Evolutionary conservation across 2,888 invertebrate genomes (phyloP).

Genomic region (Pyrrhosoma nymphula): DNA sequence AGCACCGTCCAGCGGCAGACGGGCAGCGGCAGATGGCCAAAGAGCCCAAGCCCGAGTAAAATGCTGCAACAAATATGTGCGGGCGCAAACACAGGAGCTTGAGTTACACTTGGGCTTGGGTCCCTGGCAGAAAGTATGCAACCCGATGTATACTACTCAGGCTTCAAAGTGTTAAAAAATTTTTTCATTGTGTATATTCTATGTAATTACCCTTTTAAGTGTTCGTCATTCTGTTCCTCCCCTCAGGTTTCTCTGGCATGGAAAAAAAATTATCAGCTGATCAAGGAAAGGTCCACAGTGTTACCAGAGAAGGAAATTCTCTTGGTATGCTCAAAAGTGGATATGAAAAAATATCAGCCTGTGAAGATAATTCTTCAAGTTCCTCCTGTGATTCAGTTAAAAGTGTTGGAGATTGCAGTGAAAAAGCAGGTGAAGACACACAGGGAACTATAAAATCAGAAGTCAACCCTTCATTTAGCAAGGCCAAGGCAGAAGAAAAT

Average conservation of each 20-base stretch:
- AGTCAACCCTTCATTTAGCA: background rate
- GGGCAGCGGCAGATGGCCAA: too few species aligned
- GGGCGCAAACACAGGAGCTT: too few species aligned
- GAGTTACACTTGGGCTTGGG: too few species aligned
- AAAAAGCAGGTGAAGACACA: background rate
- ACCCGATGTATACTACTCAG: too few species aligned
- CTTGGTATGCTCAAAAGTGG: background rate
- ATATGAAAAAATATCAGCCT: background rate
- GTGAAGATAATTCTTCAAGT: constrained; percentile 15
- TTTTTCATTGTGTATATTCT: background rate
- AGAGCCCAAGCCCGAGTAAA: too few species aligned
- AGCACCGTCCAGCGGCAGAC: too few species aligned
- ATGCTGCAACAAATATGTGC: too few species aligned
- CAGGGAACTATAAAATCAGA: background rate
- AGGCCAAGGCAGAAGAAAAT: background rate
- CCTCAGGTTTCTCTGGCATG: constrained; percentile 25
- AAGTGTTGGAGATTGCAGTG: background rate
- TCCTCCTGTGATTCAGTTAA: background rate
- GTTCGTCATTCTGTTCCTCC: constrained; percentile 32
- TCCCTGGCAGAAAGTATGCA: too few species aligned
- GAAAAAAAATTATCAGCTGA: constrained; percentile 45
- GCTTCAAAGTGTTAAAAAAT: too few species aligned
- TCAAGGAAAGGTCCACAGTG: background rate
- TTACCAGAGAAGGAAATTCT: background rate
- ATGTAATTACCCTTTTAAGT: background rate